These are phyloP conservation scores for Sylvia atricapilla DNA, from an alignment of 2,113 vertebrate species.

Conservation along the genomic window DNA sequence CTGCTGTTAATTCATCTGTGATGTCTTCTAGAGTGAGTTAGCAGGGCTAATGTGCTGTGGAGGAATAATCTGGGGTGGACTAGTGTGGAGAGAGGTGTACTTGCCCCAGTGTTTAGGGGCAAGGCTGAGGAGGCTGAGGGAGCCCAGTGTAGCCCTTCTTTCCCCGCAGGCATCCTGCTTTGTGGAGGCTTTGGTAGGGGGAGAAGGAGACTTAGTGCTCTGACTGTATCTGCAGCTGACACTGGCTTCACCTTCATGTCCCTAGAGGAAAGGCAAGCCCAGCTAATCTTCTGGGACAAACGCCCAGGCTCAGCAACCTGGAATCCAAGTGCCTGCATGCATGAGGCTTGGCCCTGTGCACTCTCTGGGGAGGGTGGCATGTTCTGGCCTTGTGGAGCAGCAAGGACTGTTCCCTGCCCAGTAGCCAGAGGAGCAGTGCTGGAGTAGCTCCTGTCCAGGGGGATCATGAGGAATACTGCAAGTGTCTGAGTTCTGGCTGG, in stretches of 20 bases:
- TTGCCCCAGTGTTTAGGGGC: neutral
- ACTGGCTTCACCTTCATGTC: neutral
- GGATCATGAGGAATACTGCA: neutral
- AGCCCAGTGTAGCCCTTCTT: neutral
- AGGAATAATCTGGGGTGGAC: neutral
- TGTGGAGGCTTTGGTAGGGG: neutral
- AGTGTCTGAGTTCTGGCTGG: neutral
- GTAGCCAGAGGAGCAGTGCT: neutral
- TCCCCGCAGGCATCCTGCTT: neutral
- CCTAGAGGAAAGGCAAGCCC: neutral
- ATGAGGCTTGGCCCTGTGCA: neutral
- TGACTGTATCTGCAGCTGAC: neutral
- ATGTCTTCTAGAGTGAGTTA: neutral
- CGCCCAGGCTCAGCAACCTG: fast-evolving
- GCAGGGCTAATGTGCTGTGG: neutral
- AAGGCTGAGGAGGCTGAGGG: neutral
- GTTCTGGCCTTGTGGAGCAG: neutral
- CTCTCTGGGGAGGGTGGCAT: neutral
- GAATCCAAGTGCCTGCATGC: neutral
- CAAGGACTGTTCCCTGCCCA: neutral
- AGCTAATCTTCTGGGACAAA: neutral
- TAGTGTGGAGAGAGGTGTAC: neutral
- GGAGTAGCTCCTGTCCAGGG: neutral
- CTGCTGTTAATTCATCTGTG: neutral
- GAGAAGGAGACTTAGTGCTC: neutral